Evolutionary conservation across 2,797 vertebrate species (phyloP).

Genomic region (Cichlasoma orientale): DNA sequence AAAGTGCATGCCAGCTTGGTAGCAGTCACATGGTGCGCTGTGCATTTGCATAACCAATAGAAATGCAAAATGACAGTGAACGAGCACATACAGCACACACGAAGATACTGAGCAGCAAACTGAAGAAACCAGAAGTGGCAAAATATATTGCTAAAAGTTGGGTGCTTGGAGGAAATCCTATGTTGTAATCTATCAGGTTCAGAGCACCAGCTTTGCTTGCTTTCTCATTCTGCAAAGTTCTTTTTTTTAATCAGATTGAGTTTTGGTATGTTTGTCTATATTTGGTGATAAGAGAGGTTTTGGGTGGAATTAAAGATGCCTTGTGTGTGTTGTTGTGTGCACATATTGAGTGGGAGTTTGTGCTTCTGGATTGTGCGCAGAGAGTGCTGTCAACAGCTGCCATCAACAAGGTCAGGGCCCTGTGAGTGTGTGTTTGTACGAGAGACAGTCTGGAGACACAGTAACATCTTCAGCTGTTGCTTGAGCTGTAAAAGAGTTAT

Average conservation of each 20-base stretch:
- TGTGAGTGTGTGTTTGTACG: conserved; percentile 19
- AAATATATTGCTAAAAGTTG: not conserved
- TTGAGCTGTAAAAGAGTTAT: conserved; percentile 45
- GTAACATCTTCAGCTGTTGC: conserved; percentile 71
- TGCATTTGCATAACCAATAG: not conserved
- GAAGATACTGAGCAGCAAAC: not conserved
- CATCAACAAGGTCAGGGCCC: conserved; percentile 43
- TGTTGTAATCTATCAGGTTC: not conserved
- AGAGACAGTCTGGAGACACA: conserved; percentile 62
- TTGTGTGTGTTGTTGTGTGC: not conserved
- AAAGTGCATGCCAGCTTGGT: not conserved
- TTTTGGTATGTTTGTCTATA: not conserved
- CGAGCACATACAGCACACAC: not conserved
- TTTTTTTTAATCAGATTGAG: not conserved
- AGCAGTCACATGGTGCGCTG: not conserved
- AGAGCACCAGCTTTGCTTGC: not conserved
- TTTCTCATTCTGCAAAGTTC: not conserved
- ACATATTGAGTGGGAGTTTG: not conserved
- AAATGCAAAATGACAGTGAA: not conserved
- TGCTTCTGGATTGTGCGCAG: conserved; percentile 11
- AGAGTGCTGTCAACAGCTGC: conserved; percentile 69
- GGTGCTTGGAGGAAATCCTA: not conserved
- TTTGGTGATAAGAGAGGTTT: not conserved
- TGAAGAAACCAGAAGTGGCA: not conserved
- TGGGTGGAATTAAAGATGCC: not conserved